Base-by-base conservation (phyloP, 2,888 invertebrate genomes). In the Volucella inanis region DNA sequence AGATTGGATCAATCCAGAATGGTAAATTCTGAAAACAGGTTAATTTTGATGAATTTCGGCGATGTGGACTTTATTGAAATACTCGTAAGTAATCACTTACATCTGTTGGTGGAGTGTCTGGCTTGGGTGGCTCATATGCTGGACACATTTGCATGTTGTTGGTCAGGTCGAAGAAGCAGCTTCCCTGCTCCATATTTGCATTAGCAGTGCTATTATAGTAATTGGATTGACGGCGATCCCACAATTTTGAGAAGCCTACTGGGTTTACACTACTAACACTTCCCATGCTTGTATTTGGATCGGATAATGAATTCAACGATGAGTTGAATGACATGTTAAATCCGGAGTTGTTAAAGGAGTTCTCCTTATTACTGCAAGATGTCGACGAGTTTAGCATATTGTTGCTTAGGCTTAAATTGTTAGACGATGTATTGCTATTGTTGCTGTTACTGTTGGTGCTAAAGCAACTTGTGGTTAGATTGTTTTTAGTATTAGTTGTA, bases 1-100 rank as follows among this genome's bases (percentile, higher is more conserved):
- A 92, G 71, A 92, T 90, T 3, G 92, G 92, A 89, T 92, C 92
- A 67, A 91, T 90, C 92, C 92, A 92, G 87, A 91, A 92, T 2
- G 92, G 92, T 80, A 91, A 80, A 78, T 89, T 90, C 92, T 92
- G 59, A 18, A 71, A 57, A 54, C 41, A 74, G 47, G 43, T 43
- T 11, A 52, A 18, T 31, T 31, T 6, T 31, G 6, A 31, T 31
- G 4, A 31, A 31, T 31, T 1, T 2, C 18, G 1, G 2, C 18
- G 18, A 18, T 18, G 18, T 22, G 2, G 18, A 22, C 18, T 31
- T 31, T 31, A 31, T 4, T 31, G 4, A 64, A 11, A 45, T 9
- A 2, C 12, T 1, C 43, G 14, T 39, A 38, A 0, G 1, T 12
- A 31, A 59, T 57, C 65, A 65, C 85, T 88, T 87, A 91, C 91